phyloP scores from a whole-genome alignment of 2,797 vertebrate genomes.

The Gastrophryne carolinensis region DNA sequence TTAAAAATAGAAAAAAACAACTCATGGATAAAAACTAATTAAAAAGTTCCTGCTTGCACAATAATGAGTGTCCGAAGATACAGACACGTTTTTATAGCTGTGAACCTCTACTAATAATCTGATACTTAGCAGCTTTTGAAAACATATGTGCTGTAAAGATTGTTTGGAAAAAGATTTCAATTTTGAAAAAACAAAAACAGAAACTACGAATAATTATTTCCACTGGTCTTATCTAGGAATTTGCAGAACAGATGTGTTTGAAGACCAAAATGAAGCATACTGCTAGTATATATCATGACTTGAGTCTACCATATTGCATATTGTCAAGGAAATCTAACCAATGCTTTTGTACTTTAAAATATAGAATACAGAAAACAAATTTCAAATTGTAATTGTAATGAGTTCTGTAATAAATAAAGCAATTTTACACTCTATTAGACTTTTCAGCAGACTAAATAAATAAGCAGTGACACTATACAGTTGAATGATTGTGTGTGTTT shows the following conservation, averaged over 20 bases:
- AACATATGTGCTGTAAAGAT: background rate
- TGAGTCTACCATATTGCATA: background rate
- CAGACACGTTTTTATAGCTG: background rate
- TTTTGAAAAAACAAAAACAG: background rate
- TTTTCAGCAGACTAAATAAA: too few species aligned
- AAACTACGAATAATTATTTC: background rate
- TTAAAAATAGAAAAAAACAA: background rate
- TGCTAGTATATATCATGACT: background rate
- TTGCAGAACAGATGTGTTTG: background rate
- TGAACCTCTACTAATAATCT: background rate
- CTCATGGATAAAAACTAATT: background rate
- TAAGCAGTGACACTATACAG: too few species aligned
- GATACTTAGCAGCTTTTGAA: conserved; percentile 1
- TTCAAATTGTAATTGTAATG: too few species aligned
- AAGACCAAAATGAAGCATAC: background rate
- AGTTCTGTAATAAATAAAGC: too few species aligned
- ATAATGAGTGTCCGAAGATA: background rate
- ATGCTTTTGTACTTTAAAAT: background rate
- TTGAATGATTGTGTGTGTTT: too few species aligned
- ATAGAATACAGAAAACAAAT: too few species aligned
- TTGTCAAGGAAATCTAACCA: background rate
- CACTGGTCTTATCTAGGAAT: background rate
- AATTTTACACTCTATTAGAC: too few species aligned
- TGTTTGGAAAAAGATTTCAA: background rate
- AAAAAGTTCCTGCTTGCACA: background rate